These are phyloP conservation scores for Plutomurus gul DNA, from an alignment of 1,140 invertebrate species.

Conservation along the genomic window DNA sequence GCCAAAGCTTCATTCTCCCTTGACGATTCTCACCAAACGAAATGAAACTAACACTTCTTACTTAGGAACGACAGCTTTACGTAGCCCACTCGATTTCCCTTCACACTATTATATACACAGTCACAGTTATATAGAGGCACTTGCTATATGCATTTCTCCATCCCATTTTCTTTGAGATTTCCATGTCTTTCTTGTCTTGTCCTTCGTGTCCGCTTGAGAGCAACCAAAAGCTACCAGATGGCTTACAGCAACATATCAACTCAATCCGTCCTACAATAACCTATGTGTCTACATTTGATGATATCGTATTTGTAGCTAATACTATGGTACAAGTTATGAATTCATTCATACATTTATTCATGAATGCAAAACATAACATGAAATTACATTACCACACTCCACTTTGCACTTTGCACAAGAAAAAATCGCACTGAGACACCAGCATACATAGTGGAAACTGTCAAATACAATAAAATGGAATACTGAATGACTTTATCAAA, in stretches of 20 bases:
- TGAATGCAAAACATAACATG: constrained; percentile 9
- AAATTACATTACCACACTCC: constrained; percentile 31
- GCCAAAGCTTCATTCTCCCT: constrained; percentile 6
- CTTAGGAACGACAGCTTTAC: not conserved
- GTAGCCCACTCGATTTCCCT: not conserved
- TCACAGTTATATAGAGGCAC: no score
- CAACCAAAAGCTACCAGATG: not conserved
- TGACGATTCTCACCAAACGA: constrained; percentile 35
- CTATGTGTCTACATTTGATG: no score
- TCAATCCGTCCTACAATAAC: not conserved
- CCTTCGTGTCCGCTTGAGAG: not conserved
- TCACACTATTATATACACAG: no score
- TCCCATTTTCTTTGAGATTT: not conserved
- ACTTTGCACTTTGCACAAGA: not conserved
- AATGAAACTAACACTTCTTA: not conserved
- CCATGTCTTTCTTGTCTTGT: not conserved
- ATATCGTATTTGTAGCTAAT: no score
- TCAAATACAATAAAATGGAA: constrained; percentile 34
- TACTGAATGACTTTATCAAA: constrained; percentile 26
- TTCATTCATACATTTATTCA: constrained; percentile 24
- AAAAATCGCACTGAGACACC: not conserved
- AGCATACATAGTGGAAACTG: not conserved
- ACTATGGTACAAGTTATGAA: not conserved
- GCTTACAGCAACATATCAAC: not conserved
- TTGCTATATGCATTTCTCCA: not conserved